Conservation (phyloP, 35 echinoderm and acorn worm species). For the Lytechinus pictus region DNA sequence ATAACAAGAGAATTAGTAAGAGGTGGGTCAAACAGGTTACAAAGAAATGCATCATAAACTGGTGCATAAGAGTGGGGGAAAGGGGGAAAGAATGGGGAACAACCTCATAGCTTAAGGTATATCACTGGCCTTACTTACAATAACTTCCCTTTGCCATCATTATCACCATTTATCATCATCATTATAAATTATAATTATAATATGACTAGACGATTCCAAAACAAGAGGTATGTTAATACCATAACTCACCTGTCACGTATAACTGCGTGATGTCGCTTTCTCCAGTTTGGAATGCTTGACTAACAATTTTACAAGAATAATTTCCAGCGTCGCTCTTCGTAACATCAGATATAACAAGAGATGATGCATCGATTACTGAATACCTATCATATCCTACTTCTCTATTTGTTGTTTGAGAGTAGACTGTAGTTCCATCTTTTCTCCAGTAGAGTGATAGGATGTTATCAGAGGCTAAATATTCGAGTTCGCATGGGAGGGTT, state of each 20-base stretch:
- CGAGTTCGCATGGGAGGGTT: neutral
- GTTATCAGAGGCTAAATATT: neutral
- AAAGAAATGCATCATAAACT: too few relatives aligned
- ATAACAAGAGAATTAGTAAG: too few relatives aligned
- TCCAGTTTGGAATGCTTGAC: neutral
- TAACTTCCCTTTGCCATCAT: too few relatives aligned
- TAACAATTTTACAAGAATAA: neutral
- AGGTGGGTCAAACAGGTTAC: too few relatives aligned
- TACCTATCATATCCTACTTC: neutral
- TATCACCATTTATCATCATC: too few relatives aligned
- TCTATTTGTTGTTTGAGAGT: neutral
- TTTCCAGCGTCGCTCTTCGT: neutral
- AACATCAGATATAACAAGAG: neutral
- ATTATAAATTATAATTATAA: too few relatives aligned
- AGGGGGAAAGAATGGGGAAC: too few relatives aligned
- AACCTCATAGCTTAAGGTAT: too few relatives aligned
- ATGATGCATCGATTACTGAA: neutral
- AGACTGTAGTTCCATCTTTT: neutral
- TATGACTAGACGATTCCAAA: too few relatives aligned
- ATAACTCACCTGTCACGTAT: neutral
- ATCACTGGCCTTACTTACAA: too few relatives aligned
- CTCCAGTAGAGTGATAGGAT: neutral
- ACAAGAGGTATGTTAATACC: too few relatives aligned
- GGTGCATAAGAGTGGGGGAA: too few relatives aligned
- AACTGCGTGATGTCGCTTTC: neutral